Evolutionary conservation across 2,888 invertebrate species (phyloP).

Genomic region (Theretra japonica): DNA sequence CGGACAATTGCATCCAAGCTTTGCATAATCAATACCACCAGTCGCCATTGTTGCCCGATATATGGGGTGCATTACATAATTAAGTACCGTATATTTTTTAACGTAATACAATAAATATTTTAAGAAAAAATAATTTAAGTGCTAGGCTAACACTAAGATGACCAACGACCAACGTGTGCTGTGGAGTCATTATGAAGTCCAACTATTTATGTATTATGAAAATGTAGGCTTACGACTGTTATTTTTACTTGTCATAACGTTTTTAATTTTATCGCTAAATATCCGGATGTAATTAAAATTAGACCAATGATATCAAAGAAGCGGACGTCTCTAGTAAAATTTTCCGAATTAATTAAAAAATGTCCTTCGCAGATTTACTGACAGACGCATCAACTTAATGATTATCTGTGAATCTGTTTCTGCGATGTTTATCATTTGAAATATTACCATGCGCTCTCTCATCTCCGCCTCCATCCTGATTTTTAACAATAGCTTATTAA

Average conservation of each 20-base stretch:
- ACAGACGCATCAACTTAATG: constrained; percentile 22
- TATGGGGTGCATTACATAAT: constrained; percentile 61
- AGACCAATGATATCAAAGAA: background rate
- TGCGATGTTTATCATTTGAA: constrained; percentile 14
- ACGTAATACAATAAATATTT: no score
- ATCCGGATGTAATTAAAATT: background rate
- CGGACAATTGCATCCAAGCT: constrained; percentile 75
- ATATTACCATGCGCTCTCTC: constrained; percentile 39
- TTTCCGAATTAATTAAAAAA: background rate
- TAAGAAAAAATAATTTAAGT: background rate
- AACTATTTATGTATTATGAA: no score
- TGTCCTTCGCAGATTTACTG: constrained; percentile 9
- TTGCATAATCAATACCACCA: constrained; percentile 79
- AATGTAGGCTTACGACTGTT: no score
- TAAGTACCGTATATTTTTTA: background rate
- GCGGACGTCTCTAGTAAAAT: no score
- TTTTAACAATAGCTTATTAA: constrained; percentile 43
- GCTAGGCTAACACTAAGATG: no score
- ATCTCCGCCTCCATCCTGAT: constrained; percentile 34
- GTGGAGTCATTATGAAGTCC: no score
- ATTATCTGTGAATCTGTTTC: constrained; percentile 24
- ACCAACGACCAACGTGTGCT: no score
- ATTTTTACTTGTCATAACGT: no score
- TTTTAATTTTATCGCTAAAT: no score
- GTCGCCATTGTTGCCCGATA: constrained; percentile 60